Base-by-base conservation (phyloP, 1,140 invertebrate species). In the Pachypsylla venusta region DNA sequence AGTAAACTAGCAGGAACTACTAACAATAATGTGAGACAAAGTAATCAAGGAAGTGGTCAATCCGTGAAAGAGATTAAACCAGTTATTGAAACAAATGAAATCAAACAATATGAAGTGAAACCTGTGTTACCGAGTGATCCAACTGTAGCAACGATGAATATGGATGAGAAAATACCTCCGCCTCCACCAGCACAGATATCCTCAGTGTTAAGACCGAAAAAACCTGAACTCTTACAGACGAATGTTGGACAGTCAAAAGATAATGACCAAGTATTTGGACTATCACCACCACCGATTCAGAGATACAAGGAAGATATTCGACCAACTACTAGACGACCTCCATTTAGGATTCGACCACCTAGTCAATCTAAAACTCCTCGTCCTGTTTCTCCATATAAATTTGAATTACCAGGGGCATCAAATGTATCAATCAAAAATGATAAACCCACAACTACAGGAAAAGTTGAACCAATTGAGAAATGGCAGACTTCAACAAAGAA, bases 351-450 rank as follows among this genome's bases (percentile, higher is more conserved):
- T 30, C 25, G 25, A 20, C 30, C 30, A 25, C 20, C 57, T 7
- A 28, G n/a, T 3, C 39, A 13, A 12, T 25, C 57, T 2, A 60
- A 35, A n/a, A 60, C 40, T 56, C 61, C 62, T 20, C 57, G 62
- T 25, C 65, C 62, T 56, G 53, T 53, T 20, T 66, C 67, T 42
- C 69, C 69, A 54, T 69, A 70, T 55, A 67, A 65, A 58, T 68
- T 68, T 63, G 68, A 69, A 64, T 57, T 62, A 22, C 65, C 67
- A 30, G 28, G 53, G 27, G 14, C 59, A 20, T 54, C 57, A 54
- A 16, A 48, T 27, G 30, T 20, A 27, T 48, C 30, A 10, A 16
- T 20, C 10, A 57, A 54, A 26, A n/a, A n/a, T 19, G 30, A 60
- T 26, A 54, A 42, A 59, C 54, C 53, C 22, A 20, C 40, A 22